Conservation (phyloP, 2,797 vertebrate genomes). For the Helostoma temminkii region DNA sequence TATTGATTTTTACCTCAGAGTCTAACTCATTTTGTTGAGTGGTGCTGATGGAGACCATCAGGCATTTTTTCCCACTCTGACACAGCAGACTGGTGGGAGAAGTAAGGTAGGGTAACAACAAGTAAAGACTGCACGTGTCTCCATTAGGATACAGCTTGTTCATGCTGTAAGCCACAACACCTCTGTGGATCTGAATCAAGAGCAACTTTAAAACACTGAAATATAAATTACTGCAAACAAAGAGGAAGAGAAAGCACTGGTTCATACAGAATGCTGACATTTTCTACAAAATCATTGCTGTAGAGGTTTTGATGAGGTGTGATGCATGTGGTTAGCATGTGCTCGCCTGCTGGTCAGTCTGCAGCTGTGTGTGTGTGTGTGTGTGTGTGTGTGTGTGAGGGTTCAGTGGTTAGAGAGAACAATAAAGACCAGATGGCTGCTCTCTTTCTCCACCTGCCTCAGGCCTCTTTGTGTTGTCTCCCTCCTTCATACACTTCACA, state of each 20-base stretch:
- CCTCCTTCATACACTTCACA: constrained; percentile 2
- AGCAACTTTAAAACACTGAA: background rate
- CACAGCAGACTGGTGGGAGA: no score
- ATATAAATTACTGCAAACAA: background rate
- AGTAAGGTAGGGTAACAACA: background rate
- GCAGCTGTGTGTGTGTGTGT: constrained; percentile 13
- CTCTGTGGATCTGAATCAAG: background rate
- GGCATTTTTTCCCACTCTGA: background rate
- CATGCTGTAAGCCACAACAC: background rate
- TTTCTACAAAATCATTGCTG: constrained; percentile 21
- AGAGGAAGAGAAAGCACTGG: constrained; percentile 16
- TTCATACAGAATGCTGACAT: constrained; percentile 1
- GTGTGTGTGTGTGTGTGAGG: constrained; percentile 34
- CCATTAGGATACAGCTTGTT: background rate
- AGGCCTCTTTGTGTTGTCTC: constrained; percentile 48
- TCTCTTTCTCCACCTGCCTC: constrained; percentile 65
- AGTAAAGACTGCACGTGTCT: background rate
- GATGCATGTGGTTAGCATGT: constrained; percentile 39
- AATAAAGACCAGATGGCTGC: constrained; percentile 74
- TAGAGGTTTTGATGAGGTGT: constrained; percentile 10
- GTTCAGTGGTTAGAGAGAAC: constrained; percentile 59
- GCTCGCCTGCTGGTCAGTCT: constrained; percentile 54
- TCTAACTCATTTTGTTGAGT: background rate
- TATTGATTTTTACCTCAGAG: background rate
- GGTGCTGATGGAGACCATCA: background rate